Evolutionary conservation across 2,113 vertebrate genomes (phyloP), one percentile per base, ranked within the genome.

Genomic region (Callospermophilus lateralis): DNA sequence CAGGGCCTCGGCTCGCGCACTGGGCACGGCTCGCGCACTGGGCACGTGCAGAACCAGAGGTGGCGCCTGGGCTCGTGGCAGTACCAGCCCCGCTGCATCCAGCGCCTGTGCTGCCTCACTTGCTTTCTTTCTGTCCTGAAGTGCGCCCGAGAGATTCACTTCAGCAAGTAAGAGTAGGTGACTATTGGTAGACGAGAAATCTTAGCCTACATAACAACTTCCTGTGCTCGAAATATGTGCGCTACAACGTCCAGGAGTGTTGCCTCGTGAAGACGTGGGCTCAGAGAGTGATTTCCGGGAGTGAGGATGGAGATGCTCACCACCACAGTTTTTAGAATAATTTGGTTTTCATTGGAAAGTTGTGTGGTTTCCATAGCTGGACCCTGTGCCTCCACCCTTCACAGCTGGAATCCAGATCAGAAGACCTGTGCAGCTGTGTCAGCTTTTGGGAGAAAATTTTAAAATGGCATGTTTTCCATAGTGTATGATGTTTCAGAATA

Each of bases 371-470:
- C 53, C 97, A 30, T 94, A 80, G 92, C 67, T 87, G 83, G 83
- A 76, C 90, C 97, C 30, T 94, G 94, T 96, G 84, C 72, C 58
- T 96, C 83, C 92, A 77, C 77, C 87, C 79, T 95, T 97, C 32
- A 90, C 39, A 83, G 45, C 93, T 97, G 2, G 96, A 5, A 81
- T 30, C 78, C 81, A 84, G 86, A 97, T 97, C 89, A 78, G 67
- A 96, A 96, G 84, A 42, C 90, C 96, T 96, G 34, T 97, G 97
- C 73, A 98, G 76, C 96, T 97, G 55, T 20, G 55, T 58, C 55
- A 58, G 55, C 55, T 58, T 19, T 58, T 58, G 55, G 70, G 37
- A 78, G 34, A 80, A 30, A 94, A 73, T 83, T 97, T 95, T 26
- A 17, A 90, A 12, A 68, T 79, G 8, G 51, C 51, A 92, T 22